A percentile compares a stretch with the other conserved stretches of the same genome.
Evolutionary conservation across 2,888 invertebrate genomes (phyloP).

Genomic region (Caradrina kadenii): DNA sequence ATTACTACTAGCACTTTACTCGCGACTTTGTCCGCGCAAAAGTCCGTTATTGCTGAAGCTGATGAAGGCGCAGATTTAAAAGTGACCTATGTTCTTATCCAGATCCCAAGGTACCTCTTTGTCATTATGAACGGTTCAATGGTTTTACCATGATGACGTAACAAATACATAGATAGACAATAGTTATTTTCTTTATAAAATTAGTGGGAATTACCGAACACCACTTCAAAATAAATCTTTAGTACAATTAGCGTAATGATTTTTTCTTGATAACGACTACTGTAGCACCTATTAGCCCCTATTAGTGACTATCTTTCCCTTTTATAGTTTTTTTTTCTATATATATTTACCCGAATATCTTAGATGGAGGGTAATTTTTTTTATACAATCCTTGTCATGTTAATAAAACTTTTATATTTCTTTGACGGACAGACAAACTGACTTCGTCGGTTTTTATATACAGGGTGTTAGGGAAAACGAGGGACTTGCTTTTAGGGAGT

Average conservation of each 20-base stretch:
- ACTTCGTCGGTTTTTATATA: not conserved
- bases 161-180: not conserved
- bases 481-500: too few species aligned
- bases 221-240: not conserved
- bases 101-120: too few species aligned
- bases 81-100: too few species aligned
- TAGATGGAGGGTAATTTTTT: not conserved
- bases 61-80: too few species aligned
- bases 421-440: constrained; percentile 8
- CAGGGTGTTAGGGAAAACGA: too few species aligned
- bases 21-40: too few species aligned
- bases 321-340: not conserved
- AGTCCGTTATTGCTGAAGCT: too few species aligned
- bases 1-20: too few species aligned
- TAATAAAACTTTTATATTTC: too few species aligned
- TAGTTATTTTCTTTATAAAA: not conserved
- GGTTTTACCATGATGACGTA: too few species aligned
- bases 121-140: not conserved
- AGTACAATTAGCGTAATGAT: not conserved
- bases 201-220: not conserved
- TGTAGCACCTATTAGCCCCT: constrained; percentile 44
- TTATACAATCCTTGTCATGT: not conserved
- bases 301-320: constrained; percentile 16
- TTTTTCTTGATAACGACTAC: constrained; percentile 32
- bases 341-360: not conserved